phyloP scores from a whole-genome alignment of 2,113 vertebrate genomes.

The Pipa parva region DNA sequence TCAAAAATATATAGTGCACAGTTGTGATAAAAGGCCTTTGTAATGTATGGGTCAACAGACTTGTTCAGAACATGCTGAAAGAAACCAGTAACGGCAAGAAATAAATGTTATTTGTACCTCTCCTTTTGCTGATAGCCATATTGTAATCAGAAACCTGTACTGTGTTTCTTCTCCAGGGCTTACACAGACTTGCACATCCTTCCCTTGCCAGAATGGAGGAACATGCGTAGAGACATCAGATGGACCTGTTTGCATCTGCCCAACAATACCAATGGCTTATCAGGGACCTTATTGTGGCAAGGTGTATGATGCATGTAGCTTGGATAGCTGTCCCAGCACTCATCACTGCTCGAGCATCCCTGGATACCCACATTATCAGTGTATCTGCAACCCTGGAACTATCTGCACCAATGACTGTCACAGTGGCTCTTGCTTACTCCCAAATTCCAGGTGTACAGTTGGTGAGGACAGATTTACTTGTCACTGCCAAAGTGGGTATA shows the following conservation, averaged over 20 bases:
- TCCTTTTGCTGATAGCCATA: too few relatives aligned
- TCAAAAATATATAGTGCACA: too few relatives aligned
- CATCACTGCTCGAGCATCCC: conserved; percentile 50
- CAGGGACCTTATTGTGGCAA: conserved; percentile 65
- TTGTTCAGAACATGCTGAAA: too few relatives aligned
- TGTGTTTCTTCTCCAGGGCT: conserved; percentile 55
- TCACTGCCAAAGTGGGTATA: conserved; percentile 60
- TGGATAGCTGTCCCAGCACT: conserved; percentile 42
- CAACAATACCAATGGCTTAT: conserved; percentile 55
- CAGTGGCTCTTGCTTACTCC: conserved; percentile 63
- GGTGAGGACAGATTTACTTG: conserved; percentile 57
- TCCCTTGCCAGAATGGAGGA: conserved; percentile 72
- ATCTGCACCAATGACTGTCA: conserved; percentile 57
- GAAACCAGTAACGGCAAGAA: too few relatives aligned
- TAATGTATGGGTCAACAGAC: too few relatives aligned
- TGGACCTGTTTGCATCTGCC: conserved; percentile 70
- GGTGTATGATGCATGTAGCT: conserved; percentile 64
- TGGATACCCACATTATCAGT: conserved; percentile 59
- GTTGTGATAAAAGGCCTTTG: too few relatives aligned
- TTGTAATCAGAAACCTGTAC: background rate
- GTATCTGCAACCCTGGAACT: conserved; percentile 61
- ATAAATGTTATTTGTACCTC: too few relatives aligned
- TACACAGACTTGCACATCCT: conserved; percentile 63
- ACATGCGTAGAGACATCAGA: conserved; percentile 60
- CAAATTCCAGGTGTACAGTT: conserved; percentile 56